phyloP scores from a whole-genome alignment of 2,888 invertebrate genomes.

The Arenicola marina region DNA sequence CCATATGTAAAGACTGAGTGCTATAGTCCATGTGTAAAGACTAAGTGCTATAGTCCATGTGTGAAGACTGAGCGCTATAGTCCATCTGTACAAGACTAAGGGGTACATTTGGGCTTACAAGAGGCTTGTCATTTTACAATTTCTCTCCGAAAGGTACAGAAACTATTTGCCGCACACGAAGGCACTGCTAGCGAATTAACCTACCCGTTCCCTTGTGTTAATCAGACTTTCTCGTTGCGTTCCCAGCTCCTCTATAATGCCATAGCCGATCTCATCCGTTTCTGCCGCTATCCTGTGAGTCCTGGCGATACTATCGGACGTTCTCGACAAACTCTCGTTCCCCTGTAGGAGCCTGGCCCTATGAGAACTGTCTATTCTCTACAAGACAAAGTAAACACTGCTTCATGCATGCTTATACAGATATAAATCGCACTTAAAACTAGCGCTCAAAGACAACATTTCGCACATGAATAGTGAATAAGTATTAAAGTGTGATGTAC shows the following conservation, averaged over 20 bases:
- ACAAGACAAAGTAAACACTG: background rate
- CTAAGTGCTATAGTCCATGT: too few species aligned
- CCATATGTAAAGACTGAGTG: too few species aligned
- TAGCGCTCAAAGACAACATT: too few species aligned
- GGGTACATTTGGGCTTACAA: too few species aligned
- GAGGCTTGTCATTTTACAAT: too few species aligned
- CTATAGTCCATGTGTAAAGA: too few species aligned
- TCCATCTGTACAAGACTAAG: too few species aligned
- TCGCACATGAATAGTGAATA: too few species aligned
- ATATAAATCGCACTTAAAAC: background rate
- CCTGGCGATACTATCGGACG: slow-evolving; percentile 64
- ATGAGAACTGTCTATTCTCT: slow-evolving; percentile 28
- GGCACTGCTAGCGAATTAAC: too few species aligned
- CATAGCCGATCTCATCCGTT: slow-evolving; percentile 78
- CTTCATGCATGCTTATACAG: background rate
- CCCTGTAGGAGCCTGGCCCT: slow-evolving; percentile 54
- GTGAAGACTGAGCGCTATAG: too few species aligned
- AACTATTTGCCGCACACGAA: too few species aligned
- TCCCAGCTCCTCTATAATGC: slow-evolving; percentile 76
- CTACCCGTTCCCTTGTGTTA: slow-evolving; percentile 66
- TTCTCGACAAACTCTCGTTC: slow-evolving; percentile 49
- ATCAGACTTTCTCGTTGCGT: slow-evolving; percentile 76
- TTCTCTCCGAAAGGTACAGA: too few species aligned
- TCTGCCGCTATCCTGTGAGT: slow-evolving; percentile 78
- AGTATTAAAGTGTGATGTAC: background rate